phyloP scores from a whole-genome alignment of 2,797 vertebrate species.

The Hippopotamyrus pictus region DNA sequence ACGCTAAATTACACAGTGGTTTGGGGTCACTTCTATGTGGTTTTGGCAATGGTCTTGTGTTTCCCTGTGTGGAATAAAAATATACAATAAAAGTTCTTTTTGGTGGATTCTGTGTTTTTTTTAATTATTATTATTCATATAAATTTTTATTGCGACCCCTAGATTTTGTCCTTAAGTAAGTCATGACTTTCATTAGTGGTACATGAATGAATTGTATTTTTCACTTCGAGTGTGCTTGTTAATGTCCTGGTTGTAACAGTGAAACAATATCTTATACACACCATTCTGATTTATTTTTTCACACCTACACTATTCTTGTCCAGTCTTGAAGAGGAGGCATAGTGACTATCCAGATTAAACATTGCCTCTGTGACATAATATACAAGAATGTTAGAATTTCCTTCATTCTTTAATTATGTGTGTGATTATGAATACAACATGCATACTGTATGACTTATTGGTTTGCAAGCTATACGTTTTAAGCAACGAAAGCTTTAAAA shows the following conservation, averaged over 20 bases:
- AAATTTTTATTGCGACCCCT: not conserved
- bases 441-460: not conserved
- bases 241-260: not conserved
- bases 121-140: not conserved
- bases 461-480: not conserved
- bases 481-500: not conserved
- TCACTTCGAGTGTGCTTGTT: not conserved
- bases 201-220: not conserved
- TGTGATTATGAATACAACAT: not conserved
- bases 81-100: not conserved
- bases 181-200: not conserved
- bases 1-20: not conserved
- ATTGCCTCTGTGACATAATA: not conserved
- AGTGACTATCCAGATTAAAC: not conserved
- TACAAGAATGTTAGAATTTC: not conserved
- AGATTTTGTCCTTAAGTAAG: not conserved
- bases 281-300: not conserved
- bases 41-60: not conserved
- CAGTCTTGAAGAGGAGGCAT: not conserved
- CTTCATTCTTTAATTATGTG: not conserved
- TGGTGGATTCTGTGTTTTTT: not conserved
- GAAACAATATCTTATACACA: not conserved
- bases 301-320: not conserved
- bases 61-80: not conserved
- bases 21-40: not conserved